Percentiles rank a stretch among this genome's conserved stretches.
phyloP scores from a whole-genome alignment of 2,113 vertebrate species.

The Paramormyrops kingsleyae region DNA sequence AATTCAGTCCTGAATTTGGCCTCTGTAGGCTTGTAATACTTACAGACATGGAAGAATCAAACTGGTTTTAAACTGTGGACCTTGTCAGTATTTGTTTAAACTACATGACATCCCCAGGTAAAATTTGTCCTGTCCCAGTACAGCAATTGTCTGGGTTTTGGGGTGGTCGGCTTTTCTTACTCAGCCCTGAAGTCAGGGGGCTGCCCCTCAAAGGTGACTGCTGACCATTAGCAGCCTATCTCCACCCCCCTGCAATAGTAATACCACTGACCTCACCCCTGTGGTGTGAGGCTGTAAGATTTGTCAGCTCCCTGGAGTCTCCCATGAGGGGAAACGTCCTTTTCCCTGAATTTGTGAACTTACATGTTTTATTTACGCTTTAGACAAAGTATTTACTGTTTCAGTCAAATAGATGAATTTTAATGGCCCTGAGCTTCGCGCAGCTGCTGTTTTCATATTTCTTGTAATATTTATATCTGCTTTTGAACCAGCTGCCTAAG shows the following conservation, averaged over 20 bases:
- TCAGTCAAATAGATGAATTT: neutral
- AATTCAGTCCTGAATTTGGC: neutral
- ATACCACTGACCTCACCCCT: neutral
- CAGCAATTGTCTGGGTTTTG: neutral
- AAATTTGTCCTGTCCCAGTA: neutral
- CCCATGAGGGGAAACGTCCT: neutral
- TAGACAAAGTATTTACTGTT: neutral
- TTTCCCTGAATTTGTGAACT: neutral
- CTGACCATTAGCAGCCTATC: neutral
- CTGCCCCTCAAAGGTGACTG: neutral
- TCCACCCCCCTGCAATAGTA: neutral
- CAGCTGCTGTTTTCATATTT: neutral
- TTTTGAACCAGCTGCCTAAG: neutral
- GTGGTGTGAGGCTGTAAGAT: neutral
- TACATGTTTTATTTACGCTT: neutral
- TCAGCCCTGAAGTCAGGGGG: neutral
- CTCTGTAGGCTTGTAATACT: neutral
- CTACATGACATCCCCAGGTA: neutral
- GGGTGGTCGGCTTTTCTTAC: neutral
- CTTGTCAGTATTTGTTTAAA: neutral
- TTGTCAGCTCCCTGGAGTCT: neutral
- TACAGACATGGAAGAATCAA: neutral
- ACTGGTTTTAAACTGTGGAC: neutral
- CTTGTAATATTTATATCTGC: neutral
- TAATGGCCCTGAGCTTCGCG: neutral